Conservation (phyloP, 2,888 invertebrate genomes). For the Cheilosia urbana region DNA sequence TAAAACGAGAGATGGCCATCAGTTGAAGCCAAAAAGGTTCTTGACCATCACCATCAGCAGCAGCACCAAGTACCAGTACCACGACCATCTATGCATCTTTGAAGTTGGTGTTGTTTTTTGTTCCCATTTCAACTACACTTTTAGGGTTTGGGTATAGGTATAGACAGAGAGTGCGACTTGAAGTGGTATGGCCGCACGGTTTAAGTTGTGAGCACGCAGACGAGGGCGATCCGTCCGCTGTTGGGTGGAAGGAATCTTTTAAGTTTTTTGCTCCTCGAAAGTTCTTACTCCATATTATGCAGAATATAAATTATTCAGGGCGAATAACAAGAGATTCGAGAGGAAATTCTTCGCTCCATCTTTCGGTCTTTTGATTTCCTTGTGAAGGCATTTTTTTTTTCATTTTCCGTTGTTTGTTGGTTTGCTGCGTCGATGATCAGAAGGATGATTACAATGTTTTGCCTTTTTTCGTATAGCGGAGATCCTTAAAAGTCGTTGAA, state of each 20-base stretch:
- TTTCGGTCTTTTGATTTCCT: slow-evolving; percentile 61
- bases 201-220: slow-evolving; percentile 38
- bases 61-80: slow-evolving; percentile 45
- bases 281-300: slow-evolving; percentile 74
- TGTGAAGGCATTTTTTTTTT: slow-evolving; percentile 14
- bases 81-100: slow-evolving; percentile 39
- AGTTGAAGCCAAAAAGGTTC: slow-evolving; percentile 72
- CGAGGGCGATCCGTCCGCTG: slow-evolving; percentile 36
- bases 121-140: slow-evolving; percentile 3
- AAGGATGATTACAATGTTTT: slow-evolving; percentile 62
- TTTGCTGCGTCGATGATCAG: slow-evolving; percentile 39
- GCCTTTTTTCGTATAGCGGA: not conserved
- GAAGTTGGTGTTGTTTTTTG: slow-evolving; percentile 20
- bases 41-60: slow-evolving; percentile 66
- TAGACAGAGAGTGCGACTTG: slow-evolving; percentile 44
- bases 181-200: slow-evolving; percentile 52
- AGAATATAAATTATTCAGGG: slow-evolving; percentile 75
- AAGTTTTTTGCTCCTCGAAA: slow-evolving; percentile 25
- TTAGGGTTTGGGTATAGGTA: slow-evolving; percentile 11
- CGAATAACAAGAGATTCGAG: slow-evolving; percentile 71
- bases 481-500: slow-evolving; percentile 57
- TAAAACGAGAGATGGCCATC: slow-evolving; percentile 72
- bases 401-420: not conserved
- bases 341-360: slow-evolving; percentile 49
- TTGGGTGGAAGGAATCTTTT: slow-evolving; percentile 26